Evolutionary conservation across 2,888 invertebrate species (phyloP).

Genomic region (Diaprepes abbreviatus): DNA sequence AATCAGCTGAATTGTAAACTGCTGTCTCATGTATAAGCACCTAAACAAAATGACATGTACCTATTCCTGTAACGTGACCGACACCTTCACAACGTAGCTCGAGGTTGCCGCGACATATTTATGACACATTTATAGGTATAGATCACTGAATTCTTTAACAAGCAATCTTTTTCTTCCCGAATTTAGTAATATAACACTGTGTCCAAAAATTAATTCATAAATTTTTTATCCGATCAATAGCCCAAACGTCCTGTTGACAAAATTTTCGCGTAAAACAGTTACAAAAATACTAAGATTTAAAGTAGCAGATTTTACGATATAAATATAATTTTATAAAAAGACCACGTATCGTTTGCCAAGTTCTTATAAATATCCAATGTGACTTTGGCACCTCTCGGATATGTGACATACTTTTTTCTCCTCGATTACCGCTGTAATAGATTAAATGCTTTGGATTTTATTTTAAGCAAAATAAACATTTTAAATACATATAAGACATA

Average conservation of each 20-base stretch:
- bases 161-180: too few relatives aligned
- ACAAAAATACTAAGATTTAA: constrained; percentile 17
- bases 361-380: constrained; percentile 44
- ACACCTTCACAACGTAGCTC: too few relatives aligned
- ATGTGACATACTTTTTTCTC: constrained; percentile 37
- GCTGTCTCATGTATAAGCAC: too few relatives aligned
- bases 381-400: constrained; percentile 42
- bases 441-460: constrained; percentile 27
- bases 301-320: constrained; percentile 28
- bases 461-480: constrained; percentile 31
- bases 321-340: constrained; percentile 44
- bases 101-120: too few relatives aligned
- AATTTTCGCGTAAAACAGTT: constrained; percentile 10
- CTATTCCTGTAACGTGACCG: too few relatives aligned
- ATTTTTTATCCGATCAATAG: neutral
- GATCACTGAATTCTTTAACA: too few relatives aligned
- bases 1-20: too few relatives aligned
- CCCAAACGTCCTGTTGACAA: constrained; percentile 26
- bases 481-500: too few relatives aligned
- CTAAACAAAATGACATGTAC: too few relatives aligned
- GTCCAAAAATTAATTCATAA: neutral
- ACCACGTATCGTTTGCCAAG: constrained; percentile 33
- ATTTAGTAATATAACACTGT: too few relatives aligned
- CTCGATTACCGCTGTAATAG: constrained; percentile 26
- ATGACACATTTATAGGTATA: too few relatives aligned